Evolutionary conservation across 2,797 vertebrate species (phyloP), one percentile per base, ranked within the genome.

Genomic region (Channallabes apus): DNA sequence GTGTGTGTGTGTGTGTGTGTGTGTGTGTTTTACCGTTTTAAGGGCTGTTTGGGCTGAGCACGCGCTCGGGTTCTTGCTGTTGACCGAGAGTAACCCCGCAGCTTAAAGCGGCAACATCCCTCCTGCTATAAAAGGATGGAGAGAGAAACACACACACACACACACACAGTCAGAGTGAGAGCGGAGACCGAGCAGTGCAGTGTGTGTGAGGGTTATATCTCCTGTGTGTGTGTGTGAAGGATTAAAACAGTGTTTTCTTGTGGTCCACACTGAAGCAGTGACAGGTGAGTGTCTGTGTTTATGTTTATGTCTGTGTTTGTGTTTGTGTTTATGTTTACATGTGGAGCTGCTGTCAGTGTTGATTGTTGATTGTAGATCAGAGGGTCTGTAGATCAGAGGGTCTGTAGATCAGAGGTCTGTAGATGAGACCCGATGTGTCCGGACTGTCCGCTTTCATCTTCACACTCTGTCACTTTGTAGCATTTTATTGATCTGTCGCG

Each of bases 31-130:
- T 84, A 90, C 92, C 92, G 91, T 91, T 95, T 95, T 94, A 95
- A 94, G 92, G 92, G 2, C 88, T 94, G 94, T 95, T 95, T 93
- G 94, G 93, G 91, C 89, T 92, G 77, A 64, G 91, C 94, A 95
- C 95, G 94, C 95, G 95, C 94, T 92, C 84, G 35, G 72, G 29
- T 22, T 58, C 54, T 80, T 46, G 67, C 11, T 29, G 87, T 58
- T 96, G 95, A 95, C 95, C 95, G 95, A 81, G 86, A 95, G 95
- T 95, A 93, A 95, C 95, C 95, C 94, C 91, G 20, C 84, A 14
- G 88, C 92, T 91, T 88, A 83, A 86, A 88, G 90, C 86, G 86
- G 79, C 83, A 68, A 90, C 91, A 84, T 71, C 68, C 83, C 86
- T 86, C 1, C 90, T 85, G 77, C 84, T 95, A 95, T 96, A 96